Evolutionary conservation across 1,140 invertebrate genomes (phyloP).

Genomic region (Planococcus citri): DNA sequence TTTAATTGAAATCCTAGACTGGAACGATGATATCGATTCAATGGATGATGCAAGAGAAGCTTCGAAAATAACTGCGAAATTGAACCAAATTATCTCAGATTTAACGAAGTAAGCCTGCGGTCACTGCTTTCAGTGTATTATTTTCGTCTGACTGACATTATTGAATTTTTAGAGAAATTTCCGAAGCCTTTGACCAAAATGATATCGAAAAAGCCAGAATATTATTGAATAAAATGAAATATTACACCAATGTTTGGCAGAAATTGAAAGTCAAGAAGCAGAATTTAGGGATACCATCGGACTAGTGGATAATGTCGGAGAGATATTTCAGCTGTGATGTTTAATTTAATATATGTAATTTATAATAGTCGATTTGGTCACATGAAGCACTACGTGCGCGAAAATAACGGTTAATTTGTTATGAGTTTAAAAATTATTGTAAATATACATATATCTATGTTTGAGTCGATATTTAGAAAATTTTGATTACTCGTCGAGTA

Average conservation of each 20-base stretch:
- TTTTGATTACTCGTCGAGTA: too few relatives aligned
- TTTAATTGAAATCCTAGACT: constrained; percentile 42
- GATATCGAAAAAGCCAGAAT: constrained; percentile 28
- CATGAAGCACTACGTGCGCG: too few relatives aligned
- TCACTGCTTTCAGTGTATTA: constrained; percentile 2
- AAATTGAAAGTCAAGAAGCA: constrained; percentile 34
- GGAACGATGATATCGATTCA: constrained; percentile 41
- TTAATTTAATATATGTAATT: too few relatives aligned
- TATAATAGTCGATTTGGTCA: too few relatives aligned
- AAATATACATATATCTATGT: too few relatives aligned
- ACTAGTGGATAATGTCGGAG: too few relatives aligned
- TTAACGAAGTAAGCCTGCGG: constrained; percentile 32
- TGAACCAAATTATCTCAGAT: constrained; percentile 30
- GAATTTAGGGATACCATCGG: not conserved
- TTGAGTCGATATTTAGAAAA: too few relatives aligned
- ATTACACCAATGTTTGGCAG: constrained; percentile 39
- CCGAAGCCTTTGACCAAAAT: constrained; percentile 33
- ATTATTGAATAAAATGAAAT: constrained; percentile 38
- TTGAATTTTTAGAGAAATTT: constrained; percentile 29
- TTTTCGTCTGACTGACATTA: not conserved
- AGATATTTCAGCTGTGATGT: too few relatives aligned
- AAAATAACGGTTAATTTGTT: too few relatives aligned
- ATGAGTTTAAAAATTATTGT: too few relatives aligned
- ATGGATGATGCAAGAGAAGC: constrained; percentile 30
- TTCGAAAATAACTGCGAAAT: constrained; percentile 31